Conservation (phyloP, 2,888 invertebrate genomes). For the Yponomeuta evonymella region DNA sequence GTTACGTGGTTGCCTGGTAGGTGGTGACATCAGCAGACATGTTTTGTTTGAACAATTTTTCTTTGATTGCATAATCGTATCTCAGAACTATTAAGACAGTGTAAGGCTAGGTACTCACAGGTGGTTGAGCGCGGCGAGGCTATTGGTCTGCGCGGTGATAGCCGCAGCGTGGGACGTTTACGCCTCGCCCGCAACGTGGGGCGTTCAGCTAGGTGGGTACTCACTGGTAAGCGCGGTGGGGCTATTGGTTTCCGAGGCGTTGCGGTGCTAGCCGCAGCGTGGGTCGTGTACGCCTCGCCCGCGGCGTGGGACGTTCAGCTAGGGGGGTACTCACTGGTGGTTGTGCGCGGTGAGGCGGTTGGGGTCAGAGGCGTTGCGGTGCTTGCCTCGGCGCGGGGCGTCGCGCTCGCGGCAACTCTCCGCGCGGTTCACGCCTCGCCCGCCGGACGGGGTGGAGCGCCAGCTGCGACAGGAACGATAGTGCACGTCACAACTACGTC, state of each 20-base stretch:
- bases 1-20: no score
- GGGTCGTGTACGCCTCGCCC: slow-evolving; percentile 52
- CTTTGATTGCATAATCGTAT: no score
- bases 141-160: slow-evolving; percentile 68
- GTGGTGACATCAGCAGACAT: no score
- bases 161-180: slow-evolving; percentile 47
- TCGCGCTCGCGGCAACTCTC: slow-evolving; percentile 69
- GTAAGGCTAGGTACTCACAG: slow-evolving; percentile 35
- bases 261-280: slow-evolving; percentile 42
- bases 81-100: neutral
- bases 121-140: slow-evolving; percentile 63
- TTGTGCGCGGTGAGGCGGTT: slow-evolving; percentile 66
- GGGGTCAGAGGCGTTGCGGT: slow-evolving; percentile 69
- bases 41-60: no score
- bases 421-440: slow-evolving; percentile 64
- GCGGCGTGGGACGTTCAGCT: slow-evolving; percentile 24
- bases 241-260: no score
- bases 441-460: slow-evolving; percentile 34
- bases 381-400: slow-evolving; percentile 64
- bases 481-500: neutral
- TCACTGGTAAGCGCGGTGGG: no score
- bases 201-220: neutral
- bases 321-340: slow-evolving; percentile 49
- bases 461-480: slow-evolving; percentile 29
- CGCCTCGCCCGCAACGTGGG: no score